Conservation (phyloP, 2,113 vertebrate species). For the Xyliphius kryptos region DNA sequence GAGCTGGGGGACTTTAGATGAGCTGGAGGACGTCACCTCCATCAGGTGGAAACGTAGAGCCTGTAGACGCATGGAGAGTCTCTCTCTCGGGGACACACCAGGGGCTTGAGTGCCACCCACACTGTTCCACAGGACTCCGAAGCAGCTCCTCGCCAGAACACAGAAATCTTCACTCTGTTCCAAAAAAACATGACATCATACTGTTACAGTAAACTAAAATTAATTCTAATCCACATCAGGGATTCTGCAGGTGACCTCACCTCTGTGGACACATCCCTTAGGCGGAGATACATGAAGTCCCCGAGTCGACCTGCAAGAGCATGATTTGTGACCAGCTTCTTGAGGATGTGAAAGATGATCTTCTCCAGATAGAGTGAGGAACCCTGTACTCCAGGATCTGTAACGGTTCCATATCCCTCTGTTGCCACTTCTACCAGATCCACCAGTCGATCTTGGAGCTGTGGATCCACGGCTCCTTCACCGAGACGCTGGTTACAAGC, state of each 20-base stretch:
- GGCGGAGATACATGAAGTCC: slow-evolving; percentile 61
- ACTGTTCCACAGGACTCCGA: slow-evolving; percentile 72
- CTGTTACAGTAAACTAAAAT: too few species aligned
- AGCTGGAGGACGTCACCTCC: slow-evolving; percentile 47
- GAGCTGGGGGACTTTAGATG: slow-evolving; percentile 61
- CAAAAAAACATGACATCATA: too few species aligned
- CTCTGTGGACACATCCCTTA: slow-evolving; percentile 34
- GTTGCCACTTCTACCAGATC: slow-evolving; percentile 69
- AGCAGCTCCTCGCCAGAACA: slow-evolving; percentile 64
- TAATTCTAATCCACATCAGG: too few species aligned
- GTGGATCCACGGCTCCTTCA: slow-evolving; percentile 29
- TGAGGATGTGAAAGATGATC: slow-evolving; percentile 78
- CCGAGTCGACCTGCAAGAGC: slow-evolving; percentile 50
- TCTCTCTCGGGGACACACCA: slow-evolving; percentile 19
- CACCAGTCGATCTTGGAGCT: slow-evolving; percentile 57
- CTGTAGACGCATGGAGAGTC: slow-evolving; percentile 58
- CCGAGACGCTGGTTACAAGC: slow-evolving; percentile 75
- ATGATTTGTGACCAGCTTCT: slow-evolving; percentile 54
- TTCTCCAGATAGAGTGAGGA: slow-evolving; percentile 80
- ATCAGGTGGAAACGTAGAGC: slow-evolving; percentile 76
- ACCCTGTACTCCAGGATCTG: slow-evolving; percentile 45
- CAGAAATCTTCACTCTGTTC: slow-evolving; percentile 64
- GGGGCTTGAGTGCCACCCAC: neutral
- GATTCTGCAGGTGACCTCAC: too few species aligned
- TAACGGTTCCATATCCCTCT: slow-evolving; percentile 58